Base-by-base conservation (phyloP, 2,113 vertebrate genomes). In the Lutjanus erythropterus region DNA sequence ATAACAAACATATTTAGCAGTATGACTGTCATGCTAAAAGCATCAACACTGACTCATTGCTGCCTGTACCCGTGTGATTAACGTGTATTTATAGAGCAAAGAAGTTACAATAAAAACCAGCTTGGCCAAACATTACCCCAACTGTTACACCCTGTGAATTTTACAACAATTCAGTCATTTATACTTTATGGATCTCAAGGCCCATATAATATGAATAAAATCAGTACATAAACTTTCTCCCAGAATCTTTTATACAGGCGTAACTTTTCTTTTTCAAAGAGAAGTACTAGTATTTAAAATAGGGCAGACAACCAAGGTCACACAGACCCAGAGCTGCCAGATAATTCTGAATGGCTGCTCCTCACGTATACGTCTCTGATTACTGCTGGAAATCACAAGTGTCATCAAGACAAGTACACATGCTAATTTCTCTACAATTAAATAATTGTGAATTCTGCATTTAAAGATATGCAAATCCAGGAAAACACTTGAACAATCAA, bases 1-100 rank as follows among this genome's bases (percentile, higher is more conserved):
- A 75, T 53, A 79, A 83, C 25, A 61, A 27, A 15, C 46, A 55
- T 60, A 71, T 79, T 71, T 62, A 72, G 42, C 58, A 53, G 65
- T 14, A 62, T 62, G 67, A 39, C 50, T 78, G 41, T 39, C 23
- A 76, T 18, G 8, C 35, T 69, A 19, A 46, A 68, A 61, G 60
- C 60, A 47, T 53, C 64, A 52, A 33, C 59, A 55, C 11, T 66
- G 59, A 66, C 46, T 74, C 70, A 74, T 9, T 56, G 33, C 39
- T 69, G 65, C 27, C 44, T 35, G 49, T 31, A 11, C 31, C 4
- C 68, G 53, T 56, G 60, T 72, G 47, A 49, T 61, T 68, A 19
- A 65, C 33, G 18, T 29, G 8, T 52, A 68, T 78, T 75, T 68
- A 56, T 42, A 52, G 55, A 6, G 25, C 23, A 61, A 52, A 73